Conservation (phyloP, 2,888 invertebrate species). For the Anthrax anthrax region DNA sequence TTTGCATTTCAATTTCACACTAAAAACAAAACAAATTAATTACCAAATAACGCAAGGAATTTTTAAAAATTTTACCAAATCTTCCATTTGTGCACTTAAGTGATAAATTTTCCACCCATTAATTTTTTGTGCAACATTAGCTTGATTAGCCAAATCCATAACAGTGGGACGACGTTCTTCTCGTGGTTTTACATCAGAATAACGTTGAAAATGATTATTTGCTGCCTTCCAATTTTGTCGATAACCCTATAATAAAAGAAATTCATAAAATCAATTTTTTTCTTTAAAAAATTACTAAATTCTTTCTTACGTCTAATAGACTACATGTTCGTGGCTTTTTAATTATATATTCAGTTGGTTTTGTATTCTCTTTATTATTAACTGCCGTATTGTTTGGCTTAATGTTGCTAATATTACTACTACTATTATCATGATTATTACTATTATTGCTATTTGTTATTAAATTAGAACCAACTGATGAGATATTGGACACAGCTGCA, state of each 20-base stretch:
- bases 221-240: conserved; percentile 56
- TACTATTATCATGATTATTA: not conserved
- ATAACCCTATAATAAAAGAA: conserved; percentile 40
- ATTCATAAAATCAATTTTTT: no score
- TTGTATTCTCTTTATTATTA: conserved; percentile 31
- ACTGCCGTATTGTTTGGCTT: conserved; percentile 4
- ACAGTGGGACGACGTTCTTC: conserved; percentile 77
- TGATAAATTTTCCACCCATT: conserved; percentile 94
- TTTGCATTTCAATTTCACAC: conserved; percentile 40
- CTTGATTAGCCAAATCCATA: conserved; percentile 79
- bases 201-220: conserved; percentile 57
- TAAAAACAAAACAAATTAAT: conserved; percentile 13
- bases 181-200: conserved; percentile 73
- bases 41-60: not conserved
- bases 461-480: not conserved
- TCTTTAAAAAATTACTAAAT: not conserved
- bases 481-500: conserved; percentile 2
- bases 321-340: conserved; percentile 30
- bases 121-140: conserved; percentile 70
- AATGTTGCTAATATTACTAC: not conserved
- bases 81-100: conserved; percentile 83
- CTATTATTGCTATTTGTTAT: not conserved
- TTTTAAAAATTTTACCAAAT: conserved; percentile 48
- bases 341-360: conserved; percentile 28
- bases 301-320: conserved; percentile 25